Percentiles rank a stretch among this genome's conserved stretches.
Conservation (phyloP, 1,140 invertebrate species). For the Dufourea novaeangliae region DNA sequence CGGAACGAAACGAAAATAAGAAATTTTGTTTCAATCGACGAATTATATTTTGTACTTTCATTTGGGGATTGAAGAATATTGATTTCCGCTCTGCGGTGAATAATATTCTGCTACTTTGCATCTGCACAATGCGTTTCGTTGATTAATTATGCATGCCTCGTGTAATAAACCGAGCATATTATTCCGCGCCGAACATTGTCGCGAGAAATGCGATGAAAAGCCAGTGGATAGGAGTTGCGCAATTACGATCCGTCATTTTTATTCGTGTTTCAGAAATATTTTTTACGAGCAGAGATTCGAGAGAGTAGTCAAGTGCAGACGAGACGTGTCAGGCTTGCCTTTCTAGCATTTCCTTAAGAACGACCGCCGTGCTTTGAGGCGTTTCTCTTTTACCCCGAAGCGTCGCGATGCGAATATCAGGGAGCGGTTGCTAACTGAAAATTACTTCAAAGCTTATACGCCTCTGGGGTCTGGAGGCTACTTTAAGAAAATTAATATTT, state of each 20-base stretch:
- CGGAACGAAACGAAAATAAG: too few species aligned
- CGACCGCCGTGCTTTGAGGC: conserved; percentile 10
- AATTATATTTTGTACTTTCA: too few species aligned
- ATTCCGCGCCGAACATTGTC: background rate
- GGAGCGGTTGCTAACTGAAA: background rate
- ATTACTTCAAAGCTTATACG: background rate
- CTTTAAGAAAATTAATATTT: conserved; percentile 11
- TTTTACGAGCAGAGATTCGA: conserved; percentile 19
- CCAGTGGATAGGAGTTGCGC: conserved; percentile 13
- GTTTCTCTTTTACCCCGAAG: background rate
- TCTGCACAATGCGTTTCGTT: too few species aligned
- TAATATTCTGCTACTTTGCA: too few species aligned
- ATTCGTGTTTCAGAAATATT: conserved; percentile 47
- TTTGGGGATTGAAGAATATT: too few species aligned
- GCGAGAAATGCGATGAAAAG: too few species aligned
- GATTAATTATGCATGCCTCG: too few species aligned
- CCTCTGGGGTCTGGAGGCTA: background rate
- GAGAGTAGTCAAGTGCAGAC: conserved; percentile 65
- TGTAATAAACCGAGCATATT: background rate
- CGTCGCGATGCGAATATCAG: background rate
- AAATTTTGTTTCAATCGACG: too few species aligned
- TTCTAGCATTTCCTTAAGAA: conserved; percentile 38
- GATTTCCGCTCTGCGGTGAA: too few species aligned
- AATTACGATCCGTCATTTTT: conserved; percentile 27
- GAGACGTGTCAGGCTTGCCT: conserved; percentile 44